phyloP scores from a whole-genome alignment of 2,888 invertebrate genomes.

The Andrena bicolor region DNA sequence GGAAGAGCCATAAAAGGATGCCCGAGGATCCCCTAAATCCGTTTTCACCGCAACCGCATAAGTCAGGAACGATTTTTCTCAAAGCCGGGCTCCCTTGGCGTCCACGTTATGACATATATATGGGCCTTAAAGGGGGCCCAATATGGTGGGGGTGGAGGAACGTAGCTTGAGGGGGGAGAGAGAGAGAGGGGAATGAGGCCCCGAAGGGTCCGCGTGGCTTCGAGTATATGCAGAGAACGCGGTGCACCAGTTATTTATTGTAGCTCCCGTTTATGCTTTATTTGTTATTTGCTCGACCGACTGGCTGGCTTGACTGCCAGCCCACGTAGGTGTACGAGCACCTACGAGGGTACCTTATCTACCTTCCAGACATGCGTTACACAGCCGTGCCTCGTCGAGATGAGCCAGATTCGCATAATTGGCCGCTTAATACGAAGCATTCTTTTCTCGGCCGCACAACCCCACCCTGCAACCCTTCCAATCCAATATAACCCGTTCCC shows the following conservation, averaged over 20 bases:
- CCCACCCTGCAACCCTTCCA: slow-evolving; percentile 14
- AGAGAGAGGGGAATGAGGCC: slow-evolving; percentile 50
- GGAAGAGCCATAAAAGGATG: slow-evolving; percentile 22
- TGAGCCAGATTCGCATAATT: slow-evolving; percentile 70
- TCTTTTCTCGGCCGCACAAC: slow-evolving; percentile 10
- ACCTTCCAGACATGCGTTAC: slow-evolving; percentile 64
- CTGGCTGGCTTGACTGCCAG: slow-evolving; percentile 56
- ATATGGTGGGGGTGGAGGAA: slow-evolving; percentile 48
- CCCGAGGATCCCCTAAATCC: slow-evolving; percentile 49
- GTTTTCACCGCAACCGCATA: slow-evolving; percentile 57
- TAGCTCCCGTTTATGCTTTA: slow-evolving; percentile 80
- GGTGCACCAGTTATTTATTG: slow-evolving; percentile 80
- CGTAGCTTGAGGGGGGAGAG: slow-evolving; percentile 20
- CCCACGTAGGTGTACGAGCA: slow-evolving; percentile 56
- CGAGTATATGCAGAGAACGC: slow-evolving; percentile 61
- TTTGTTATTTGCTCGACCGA: slow-evolving; percentile 76
- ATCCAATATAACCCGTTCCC: slow-evolving; percentile 30
- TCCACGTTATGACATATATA: slow-evolving; percentile 60
- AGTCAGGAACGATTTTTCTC: slow-evolving; percentile 60
- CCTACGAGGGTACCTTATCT: slow-evolving; percentile 62
- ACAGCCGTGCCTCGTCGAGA: slow-evolving; percentile 54
- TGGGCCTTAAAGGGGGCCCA: slow-evolving; percentile 51
- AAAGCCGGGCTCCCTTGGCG: slow-evolving; percentile 39
- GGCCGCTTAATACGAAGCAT: slow-evolving; percentile 58
- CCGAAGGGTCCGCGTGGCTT: slow-evolving; percentile 60